A percentile compares a stretch with the other conserved stretches of the same genome.
phyloP scores from a whole-genome alignment of 2,113 vertebrate species.

The Brienomyrus longianalis region DNA sequence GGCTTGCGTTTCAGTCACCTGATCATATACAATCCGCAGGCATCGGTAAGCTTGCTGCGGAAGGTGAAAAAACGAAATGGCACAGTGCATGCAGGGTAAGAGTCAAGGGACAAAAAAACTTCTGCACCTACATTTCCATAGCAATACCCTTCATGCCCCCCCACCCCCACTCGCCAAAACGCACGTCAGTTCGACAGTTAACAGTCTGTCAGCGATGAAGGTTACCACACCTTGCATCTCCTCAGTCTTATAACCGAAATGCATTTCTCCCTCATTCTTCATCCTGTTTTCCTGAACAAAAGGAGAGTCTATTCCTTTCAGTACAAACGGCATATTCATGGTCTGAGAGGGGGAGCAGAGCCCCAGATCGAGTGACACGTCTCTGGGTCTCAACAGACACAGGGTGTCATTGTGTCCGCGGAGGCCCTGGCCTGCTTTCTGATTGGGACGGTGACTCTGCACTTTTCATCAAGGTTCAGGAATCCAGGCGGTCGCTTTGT shows the following conservation, averaged over 20 bases:
- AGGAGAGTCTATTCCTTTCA: neutral
- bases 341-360: slow-evolving; percentile 12
- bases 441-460: slow-evolving; percentile 45
- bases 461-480: slow-evolving; percentile 35
- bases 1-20: neutral
- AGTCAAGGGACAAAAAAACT: neutral
- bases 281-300: neutral
- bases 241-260: neutral
- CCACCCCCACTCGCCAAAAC: neutral
- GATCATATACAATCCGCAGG: neutral
- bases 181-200: neutral
- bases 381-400: slow-evolving; percentile 42
- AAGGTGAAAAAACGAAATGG: neutral
- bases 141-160: neutral
- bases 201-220: neutral
- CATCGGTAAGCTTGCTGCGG: neutral
- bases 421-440: slow-evolving; percentile 17
- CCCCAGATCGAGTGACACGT: slow-evolving; percentile 27
- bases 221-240: neutral
- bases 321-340: neutral
- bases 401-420: slow-evolving; percentile 43
- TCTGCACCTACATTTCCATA: neutral
- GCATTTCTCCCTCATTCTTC: neutral
- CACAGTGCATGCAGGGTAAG: neutral
- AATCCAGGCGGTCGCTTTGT: neutral